A percentile compares a stretch with the other conserved stretches of the same genome.
These are phyloP conservation scores for Enteromius thamalakanensis DNA, from an alignment of 2,797 vertebrate genomes.

Conservation along the genomic window DNA sequence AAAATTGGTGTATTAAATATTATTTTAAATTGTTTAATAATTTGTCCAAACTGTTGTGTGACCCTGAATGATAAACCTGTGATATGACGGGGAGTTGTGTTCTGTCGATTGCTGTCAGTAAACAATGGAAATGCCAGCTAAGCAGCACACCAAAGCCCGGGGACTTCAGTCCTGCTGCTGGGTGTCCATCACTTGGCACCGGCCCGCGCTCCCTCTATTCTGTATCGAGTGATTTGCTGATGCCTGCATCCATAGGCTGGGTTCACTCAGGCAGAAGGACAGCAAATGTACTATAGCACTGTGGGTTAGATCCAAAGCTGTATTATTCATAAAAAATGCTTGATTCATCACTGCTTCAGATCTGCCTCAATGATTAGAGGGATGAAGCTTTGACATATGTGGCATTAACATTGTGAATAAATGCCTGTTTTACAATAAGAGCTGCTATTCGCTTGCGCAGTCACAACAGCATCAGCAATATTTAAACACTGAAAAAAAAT, in stretches of 20 bases:
- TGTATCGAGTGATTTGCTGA: slow-evolving; percentile 66
- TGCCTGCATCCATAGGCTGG: slow-evolving; percentile 57
- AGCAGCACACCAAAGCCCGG: slow-evolving; percentile 64
- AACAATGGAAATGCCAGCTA: slow-evolving; percentile 68
- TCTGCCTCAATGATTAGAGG: slow-evolving; percentile 16
- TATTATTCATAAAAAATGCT: slow-evolving; percentile 53
- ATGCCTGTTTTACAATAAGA: background rate
- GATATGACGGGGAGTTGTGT: slow-evolving; percentile 58
- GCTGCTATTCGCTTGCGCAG: background rate
- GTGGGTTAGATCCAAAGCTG: slow-evolving; percentile 33
- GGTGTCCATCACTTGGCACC: slow-evolving; percentile 51
- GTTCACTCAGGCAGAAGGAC: slow-evolving; percentile 58
- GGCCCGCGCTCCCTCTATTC: slow-evolving; percentile 28
- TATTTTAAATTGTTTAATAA: too few species aligned
- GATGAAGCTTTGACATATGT: background rate
- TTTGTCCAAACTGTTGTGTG: background rate
- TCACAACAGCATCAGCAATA: background rate
- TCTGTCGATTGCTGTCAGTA: slow-evolving; percentile 49
- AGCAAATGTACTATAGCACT: slow-evolving; percentile 55
- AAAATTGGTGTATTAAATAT: too few species aligned
- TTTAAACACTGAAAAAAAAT: too few species aligned
- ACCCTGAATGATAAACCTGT: slow-evolving; percentile 15
- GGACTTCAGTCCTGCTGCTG: slow-evolving; percentile 44
- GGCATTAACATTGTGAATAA: background rate
- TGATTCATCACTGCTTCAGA: slow-evolving; percentile 30